phyloP scores from a whole-genome alignment of 2,797 vertebrate genomes.

The Poecilia wingei region DNA sequence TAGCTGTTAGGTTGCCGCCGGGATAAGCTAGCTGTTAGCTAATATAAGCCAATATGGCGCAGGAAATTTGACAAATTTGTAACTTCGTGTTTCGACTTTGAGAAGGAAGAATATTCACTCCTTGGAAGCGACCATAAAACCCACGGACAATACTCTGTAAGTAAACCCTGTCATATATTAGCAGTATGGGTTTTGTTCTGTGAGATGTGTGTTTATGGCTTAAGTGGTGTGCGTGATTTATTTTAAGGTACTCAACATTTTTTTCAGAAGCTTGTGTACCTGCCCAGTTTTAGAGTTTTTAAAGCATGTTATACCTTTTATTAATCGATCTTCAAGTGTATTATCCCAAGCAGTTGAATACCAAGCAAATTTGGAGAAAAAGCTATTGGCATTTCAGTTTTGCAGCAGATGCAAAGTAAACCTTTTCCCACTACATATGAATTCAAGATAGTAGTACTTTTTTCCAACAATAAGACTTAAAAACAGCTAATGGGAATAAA shows the following conservation, averaged over 20 bases:
- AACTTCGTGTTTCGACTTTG: background rate
- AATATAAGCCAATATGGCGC: background rate
- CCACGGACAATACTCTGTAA: background rate
- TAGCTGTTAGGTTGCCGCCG: background rate
- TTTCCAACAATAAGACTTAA: too few relatives aligned
- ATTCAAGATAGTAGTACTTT: too few relatives aligned
- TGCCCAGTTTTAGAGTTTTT: background rate
- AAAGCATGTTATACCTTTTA: background rate
- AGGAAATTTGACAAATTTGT: background rate
- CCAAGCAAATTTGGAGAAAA: background rate
- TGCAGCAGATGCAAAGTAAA: background rate
- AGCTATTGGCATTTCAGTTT: background rate
- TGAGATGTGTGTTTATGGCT: background rate
- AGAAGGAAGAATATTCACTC: too few relatives aligned
- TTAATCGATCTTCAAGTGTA: background rate
- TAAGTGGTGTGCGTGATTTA: background rate
- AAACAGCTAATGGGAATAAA: too few relatives aligned
- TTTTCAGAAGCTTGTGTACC: background rate
- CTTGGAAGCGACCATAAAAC: background rate
- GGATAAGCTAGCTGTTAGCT: background rate
- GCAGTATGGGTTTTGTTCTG: background rate
- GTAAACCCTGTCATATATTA: background rate
- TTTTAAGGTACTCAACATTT: background rate
- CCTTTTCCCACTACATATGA: background rate
- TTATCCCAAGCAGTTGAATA: too few relatives aligned